Base-by-base conservation (phyloP, 2,113 vertebrate species). In the Hiodon tergisus region DNA sequence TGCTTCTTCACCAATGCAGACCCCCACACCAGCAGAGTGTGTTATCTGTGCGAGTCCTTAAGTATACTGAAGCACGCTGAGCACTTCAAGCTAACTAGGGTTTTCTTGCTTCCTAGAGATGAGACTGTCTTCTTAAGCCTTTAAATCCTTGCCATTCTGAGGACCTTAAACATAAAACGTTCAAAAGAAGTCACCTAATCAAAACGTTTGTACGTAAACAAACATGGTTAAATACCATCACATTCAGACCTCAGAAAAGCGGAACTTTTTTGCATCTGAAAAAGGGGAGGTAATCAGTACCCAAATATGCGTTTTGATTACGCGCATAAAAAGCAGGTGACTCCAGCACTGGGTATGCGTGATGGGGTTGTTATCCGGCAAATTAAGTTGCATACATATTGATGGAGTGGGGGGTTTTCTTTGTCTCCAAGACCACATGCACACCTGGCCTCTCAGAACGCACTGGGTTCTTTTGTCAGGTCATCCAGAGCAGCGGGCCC, bases 131-230 rank as follows among this genome's bases (percentile, higher is more conserved):
- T 31, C 31, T 31, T 31, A 31, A 31, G 31, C 31, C 31, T 31
- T 31, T 31, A 31, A 31, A 31, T 31, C 31, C 31, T 31, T 31
- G 31, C 31, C 31, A 31, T 31, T 31, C 2, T 31, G 31, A 31
- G 31, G 31, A 31, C 31, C 31, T 31, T 31, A 31, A 31, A 31
- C 31, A 31, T 31, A 31, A 31, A 31, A 31, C 31, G 31, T 71
- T 31, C 31, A 8, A 52, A 52, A 14, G 59, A 31, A 1, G 46
- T n/a, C 7, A 48, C 48, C 57, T 72, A 61, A 72, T 72, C 46
- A 51, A 5, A 72, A 51, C 48, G 47, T 72, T 72, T 72, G 71
- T 61, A 72, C 62, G 59, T 62, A 61, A 72, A 72, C 71, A 72
- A 72, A 62, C 59, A 5, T 31, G 6, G 55, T 72, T 72, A 62